phyloP scores from a whole-genome alignment of 2,113 vertebrate genomes.

The Passer montanus region DNA sequence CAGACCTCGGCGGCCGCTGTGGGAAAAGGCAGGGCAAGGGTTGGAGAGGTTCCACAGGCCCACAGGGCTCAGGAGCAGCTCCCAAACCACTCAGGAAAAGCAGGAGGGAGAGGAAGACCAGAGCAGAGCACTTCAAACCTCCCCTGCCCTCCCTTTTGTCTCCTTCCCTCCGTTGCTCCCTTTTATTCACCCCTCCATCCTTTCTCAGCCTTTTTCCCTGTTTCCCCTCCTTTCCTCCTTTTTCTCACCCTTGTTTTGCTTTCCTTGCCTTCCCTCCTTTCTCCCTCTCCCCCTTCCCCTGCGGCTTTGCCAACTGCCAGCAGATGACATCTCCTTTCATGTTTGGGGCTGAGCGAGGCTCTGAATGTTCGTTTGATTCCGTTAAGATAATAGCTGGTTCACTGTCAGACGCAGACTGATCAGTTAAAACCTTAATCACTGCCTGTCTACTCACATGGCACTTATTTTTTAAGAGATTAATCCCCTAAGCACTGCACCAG shows the following conservation, averaged over 20 bases:
- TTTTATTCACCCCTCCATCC: background rate
- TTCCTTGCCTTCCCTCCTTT: constrained; percentile 61
- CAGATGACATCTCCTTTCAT: constrained; percentile 99
- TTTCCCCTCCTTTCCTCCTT: background rate
- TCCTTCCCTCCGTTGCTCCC: background rate
- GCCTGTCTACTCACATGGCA: constrained; percentile 98
- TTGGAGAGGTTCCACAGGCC: background rate
- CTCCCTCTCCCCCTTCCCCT: constrained; percentile 78
- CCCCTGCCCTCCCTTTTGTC: background rate
- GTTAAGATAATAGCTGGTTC: constrained; percentile 99
- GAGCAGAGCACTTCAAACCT: background rate
- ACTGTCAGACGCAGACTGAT: constrained; percentile 99
- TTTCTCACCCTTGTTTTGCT: constrained; percentile 51
- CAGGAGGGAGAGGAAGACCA: background rate
- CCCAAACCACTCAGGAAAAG: background rate
- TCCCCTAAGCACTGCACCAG: constrained; percentile 83
- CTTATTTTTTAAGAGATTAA: constrained; percentile 91
- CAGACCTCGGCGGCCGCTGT: constrained; percentile 17
- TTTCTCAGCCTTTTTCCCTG: background rate
- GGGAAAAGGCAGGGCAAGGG: constrained; percentile 57
- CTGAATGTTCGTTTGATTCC: constrained; percentile 99
- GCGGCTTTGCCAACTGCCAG: constrained; percentile 96
- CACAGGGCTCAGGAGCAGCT: background rate
- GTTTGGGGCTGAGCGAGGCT: constrained; percentile 94
- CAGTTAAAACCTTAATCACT: constrained; percentile 99